These are phyloP conservation scores for Haliclona indistincta DNA, from an alignment of 37 sponge, comb jelly and placozoan species.

Conservation along the genomic window DNA sequence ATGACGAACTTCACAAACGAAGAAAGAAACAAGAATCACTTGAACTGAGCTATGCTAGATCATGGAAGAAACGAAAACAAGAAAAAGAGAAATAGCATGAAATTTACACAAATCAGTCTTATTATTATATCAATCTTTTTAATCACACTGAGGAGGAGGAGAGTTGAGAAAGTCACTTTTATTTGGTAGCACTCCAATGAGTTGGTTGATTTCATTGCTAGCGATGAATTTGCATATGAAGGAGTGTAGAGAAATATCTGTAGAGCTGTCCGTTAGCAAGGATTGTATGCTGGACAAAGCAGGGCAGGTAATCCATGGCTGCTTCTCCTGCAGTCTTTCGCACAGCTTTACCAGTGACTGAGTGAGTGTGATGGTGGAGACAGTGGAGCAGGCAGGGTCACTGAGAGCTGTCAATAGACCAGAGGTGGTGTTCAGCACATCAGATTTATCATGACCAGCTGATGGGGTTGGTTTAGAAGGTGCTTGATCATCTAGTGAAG, in stretches of 20 bases:
- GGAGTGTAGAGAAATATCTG: too few species aligned
- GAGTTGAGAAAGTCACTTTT: slow-evolving; percentile 2
- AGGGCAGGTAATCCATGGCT: slow-evolving; percentile 43
- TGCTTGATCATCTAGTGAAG: too few species aligned
- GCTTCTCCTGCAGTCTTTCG: slow-evolving; percentile 14
- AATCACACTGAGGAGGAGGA: background rate
- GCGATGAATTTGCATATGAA: slow-evolving; percentile 14
- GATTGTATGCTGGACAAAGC: too few species aligned
- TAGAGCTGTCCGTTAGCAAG: too few species aligned
- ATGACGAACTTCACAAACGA: background rate
- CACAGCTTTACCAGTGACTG: slow-evolving; percentile 15
- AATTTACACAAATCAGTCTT: too few species aligned
- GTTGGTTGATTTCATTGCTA: slow-evolving; percentile 25
- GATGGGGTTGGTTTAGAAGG: background rate
- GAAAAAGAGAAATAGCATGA: background rate
- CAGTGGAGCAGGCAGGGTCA: too few species aligned
- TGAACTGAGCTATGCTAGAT: background rate
- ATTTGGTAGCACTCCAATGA: slow-evolving; percentile 51
- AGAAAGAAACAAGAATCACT: background rate
- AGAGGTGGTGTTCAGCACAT: too few species aligned
- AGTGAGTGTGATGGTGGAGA: too few species aligned
- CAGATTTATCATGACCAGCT: too few species aligned
- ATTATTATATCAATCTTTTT: too few species aligned
- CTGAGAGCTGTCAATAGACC: too few species aligned
- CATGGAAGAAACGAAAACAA: background rate